Conservation (phyloP, 2,797 vertebrate species). For the Parauchenoglanis punctatus region DNA sequence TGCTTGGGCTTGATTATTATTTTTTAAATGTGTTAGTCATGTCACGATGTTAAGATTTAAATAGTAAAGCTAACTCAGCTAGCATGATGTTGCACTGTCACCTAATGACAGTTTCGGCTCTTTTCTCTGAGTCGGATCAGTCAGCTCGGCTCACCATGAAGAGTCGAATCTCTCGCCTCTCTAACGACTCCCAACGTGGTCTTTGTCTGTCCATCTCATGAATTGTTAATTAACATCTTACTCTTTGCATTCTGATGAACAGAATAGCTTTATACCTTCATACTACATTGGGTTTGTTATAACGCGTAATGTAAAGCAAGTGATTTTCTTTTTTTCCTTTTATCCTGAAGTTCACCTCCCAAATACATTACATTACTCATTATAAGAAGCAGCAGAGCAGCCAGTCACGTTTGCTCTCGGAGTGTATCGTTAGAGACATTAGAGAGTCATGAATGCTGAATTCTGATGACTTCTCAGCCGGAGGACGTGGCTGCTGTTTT, state of each 20-base stretch:
- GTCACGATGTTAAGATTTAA: neutral
- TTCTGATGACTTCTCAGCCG: neutral
- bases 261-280: too few relatives aligned
- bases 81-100: neutral
- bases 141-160: neutral
- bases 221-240: neutral
- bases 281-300: too few relatives aligned
- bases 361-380: neutral
- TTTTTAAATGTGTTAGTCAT: too few relatives aligned
- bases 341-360: neutral
- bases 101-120: slow-evolving; percentile 5
- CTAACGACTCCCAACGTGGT: neutral
- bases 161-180: neutral
- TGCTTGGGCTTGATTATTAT: rapidly evolving
- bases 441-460: too few relatives aligned
- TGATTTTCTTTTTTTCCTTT: neutral
- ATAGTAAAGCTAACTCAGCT: too few relatives aligned
- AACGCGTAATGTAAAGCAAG: neutral
- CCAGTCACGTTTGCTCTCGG: too few relatives aligned
- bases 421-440: too few relatives aligned
- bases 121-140: neutral
- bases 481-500: neutral
- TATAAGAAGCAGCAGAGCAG: neutral
- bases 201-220: neutral
- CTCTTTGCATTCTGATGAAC: too few relatives aligned